These are phyloP conservation scores for Caenorhabditis latens DNA, from an alignment of 1,140 invertebrate species.

Conservation along the genomic window DNA sequence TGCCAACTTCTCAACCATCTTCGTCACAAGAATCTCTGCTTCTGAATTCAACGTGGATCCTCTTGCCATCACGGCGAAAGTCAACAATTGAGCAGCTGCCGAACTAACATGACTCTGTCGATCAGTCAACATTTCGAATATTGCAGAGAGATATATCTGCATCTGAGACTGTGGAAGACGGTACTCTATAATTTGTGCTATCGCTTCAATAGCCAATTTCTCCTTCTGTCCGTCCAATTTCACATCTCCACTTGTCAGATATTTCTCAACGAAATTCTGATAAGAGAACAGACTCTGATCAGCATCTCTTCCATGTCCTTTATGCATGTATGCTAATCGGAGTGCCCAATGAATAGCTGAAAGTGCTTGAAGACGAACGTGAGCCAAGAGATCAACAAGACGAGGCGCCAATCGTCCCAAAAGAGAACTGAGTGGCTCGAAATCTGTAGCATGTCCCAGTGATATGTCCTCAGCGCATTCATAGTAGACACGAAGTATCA, in stretches of 20 bases:
- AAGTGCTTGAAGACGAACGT: conserved; percentile 69
- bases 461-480: conserved; percentile 71
- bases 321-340: conserved; percentile 70
- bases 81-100: conserved; percentile 73
- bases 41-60: conserved; percentile 71
- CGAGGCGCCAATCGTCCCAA: conserved; percentile 73
- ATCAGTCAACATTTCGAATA: conserved; percentile 77
- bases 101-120: conserved; percentile 73
- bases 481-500: conserved; percentile 71
- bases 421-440: conserved; percentile 72
- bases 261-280: conserved; percentile 66
- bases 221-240: conserved; percentile 69
- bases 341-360: conserved; percentile 73
- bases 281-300: conserved; percentile 70
- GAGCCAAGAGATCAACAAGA: conserved; percentile 74
- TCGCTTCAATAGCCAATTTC: conserved; percentile 65
- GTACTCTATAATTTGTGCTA: conserved; percentile 72
- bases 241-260: conserved; percentile 74
- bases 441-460: conserved; percentile 74
- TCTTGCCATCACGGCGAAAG: conserved; percentile 69
- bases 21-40: conserved; percentile 73
- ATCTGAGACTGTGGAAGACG: conserved; percentile 74
- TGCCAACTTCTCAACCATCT: conserved; percentile 71
- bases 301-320: conserved; percentile 72
- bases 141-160: conserved; percentile 75